Evolutionary conservation across 2,888 invertebrate genomes (phyloP), one percentile per base, ranked within the genome.

Genomic region (Malthinus seriepunctatus): DNA sequence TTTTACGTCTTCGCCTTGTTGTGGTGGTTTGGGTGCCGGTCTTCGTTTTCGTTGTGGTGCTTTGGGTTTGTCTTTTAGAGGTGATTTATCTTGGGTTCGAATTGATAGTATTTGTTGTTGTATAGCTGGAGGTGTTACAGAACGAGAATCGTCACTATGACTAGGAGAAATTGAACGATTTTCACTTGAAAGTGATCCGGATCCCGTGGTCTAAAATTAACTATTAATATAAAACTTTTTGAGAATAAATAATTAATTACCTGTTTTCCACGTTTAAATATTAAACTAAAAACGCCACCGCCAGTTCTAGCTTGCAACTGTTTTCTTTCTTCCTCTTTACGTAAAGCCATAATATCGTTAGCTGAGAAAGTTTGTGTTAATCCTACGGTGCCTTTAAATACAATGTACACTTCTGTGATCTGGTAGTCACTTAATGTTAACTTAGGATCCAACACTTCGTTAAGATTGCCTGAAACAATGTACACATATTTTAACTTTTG

Each of bases 361-460:
- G 75, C 69, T 1, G 79, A 76, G 58, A 78, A 76, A 5, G 76
- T 70, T 66, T 82, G 82, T 31, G 79, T 78, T 55, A 82, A 76
- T 56, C 80, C 73, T 11, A 79, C 78, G 1, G 82, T 78, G 32
- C 83, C 82, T 64, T 81, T 83, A 6, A 81, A 78, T 39, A 85
- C 85, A 23, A 87, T 76, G 60, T 83, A 83, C 44, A 89, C 83
- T 75, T 88, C 88, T 61, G 85, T 85, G 44, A 87, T 80, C 62
- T 84, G 83, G 71, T 87, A 88, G 72, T 87, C 86, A 51, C 83
- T 83, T 42, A 88, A 75, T 1, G 84, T 83, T 64, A 83, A 73
- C 63, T 82, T 81, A 35, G 84, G 80, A 64, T 85, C 82, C 69
- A 88, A 75, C 10, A 81, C 80, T 71, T 86, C 82, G 67, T 86